Conservation (phyloP, 2,113 vertebrate genomes). For the Tupaia tana region DNA sequence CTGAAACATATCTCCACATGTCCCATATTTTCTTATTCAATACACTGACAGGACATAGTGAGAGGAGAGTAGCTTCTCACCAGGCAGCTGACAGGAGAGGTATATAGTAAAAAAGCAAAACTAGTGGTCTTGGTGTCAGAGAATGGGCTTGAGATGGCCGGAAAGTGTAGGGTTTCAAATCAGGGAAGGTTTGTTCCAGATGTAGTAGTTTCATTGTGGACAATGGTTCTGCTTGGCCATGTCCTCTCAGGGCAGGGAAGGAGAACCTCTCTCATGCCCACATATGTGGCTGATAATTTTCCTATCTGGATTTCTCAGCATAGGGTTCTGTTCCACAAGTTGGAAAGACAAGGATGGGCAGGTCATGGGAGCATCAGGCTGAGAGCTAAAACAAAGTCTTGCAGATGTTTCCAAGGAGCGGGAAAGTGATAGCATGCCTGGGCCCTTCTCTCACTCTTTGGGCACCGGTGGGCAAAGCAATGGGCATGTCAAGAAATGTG, state of each 20-base stretch:
- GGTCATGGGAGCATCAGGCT: background rate
- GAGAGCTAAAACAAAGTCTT: background rate
- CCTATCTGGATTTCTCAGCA: background rate
- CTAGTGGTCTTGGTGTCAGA: background rate
- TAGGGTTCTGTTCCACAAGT: background rate
- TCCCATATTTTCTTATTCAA: background rate
- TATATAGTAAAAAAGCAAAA: background rate
- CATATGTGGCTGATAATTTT: background rate
- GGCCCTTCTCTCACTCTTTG: background rate
- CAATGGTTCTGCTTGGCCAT: background rate
- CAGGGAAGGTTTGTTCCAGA: background rate
- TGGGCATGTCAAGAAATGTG: background rate
- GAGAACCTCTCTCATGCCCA: background rate
- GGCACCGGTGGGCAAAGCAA: background rate
- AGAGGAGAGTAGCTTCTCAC: background rate
- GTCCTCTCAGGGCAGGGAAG: background rate
- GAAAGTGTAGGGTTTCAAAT: background rate
- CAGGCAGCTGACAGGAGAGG: background rate
- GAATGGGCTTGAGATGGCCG: background rate
- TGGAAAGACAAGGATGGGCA: background rate
- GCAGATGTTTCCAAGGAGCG: background rate
- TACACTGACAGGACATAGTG: background rate
- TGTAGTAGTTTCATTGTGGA: background rate
- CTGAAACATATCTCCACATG: background rate
- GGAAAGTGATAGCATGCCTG: background rate